Percentiles rank a stretch among this genome's conserved stretches.
phyloP scores from a whole-genome alignment of 1,140 invertebrate genomes.

The Drosophila lacteicornis region DNA sequence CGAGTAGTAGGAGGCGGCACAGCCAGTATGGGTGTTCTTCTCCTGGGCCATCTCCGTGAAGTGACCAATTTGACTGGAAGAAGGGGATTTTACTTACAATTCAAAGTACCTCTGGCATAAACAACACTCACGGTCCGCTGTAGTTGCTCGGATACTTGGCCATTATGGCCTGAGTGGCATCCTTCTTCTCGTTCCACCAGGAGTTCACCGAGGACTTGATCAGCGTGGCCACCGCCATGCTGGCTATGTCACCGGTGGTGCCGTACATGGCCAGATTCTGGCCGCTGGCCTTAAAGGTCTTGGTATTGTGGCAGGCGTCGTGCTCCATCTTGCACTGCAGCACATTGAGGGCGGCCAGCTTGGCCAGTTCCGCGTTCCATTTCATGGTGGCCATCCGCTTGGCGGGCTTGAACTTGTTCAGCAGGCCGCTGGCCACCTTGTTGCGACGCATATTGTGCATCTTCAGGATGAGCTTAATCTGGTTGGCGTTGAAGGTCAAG shows the following conservation, averaged over 20 bases:
- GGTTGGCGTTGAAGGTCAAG: background rate
- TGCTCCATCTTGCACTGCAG: slow-evolving; percentile 65
- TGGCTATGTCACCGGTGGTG: slow-evolving; percentile 61
- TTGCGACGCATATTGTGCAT: slow-evolving; percentile 58
- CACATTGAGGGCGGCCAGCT: slow-evolving; percentile 68
- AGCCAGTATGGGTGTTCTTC: slow-evolving; percentile 59
- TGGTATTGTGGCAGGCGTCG: slow-evolving; percentile 74
- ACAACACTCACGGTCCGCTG: slow-evolving; percentile 42
- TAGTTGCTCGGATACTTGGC: slow-evolving; percentile 52
- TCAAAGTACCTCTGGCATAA: too few species aligned
- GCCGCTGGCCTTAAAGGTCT: slow-evolving; percentile 60
- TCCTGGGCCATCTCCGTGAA: slow-evolving; percentile 69
- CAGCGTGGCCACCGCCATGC: slow-evolving; percentile 54
- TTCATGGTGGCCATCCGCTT: slow-evolving; percentile 77
- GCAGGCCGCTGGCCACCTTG: slow-evolving; percentile 58
- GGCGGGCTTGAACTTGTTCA: slow-evolving; percentile 48
- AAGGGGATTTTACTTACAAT: too few species aligned
- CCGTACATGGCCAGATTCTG: slow-evolving; percentile 74
- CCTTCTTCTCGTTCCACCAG: slow-evolving; percentile 65
- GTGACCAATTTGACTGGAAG: slow-evolving; percentile 56
- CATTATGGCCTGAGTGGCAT: slow-evolving; percentile 49
- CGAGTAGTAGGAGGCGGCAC: slow-evolving; percentile 52
- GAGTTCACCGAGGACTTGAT: slow-evolving; percentile 3
- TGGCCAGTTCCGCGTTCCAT: slow-evolving; percentile 74
- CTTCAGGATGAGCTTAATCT: background rate